Evolutionary conservation across 2,888 invertebrate genomes (phyloP).

Genomic region (Lasioglossum lativentre): DNA sequence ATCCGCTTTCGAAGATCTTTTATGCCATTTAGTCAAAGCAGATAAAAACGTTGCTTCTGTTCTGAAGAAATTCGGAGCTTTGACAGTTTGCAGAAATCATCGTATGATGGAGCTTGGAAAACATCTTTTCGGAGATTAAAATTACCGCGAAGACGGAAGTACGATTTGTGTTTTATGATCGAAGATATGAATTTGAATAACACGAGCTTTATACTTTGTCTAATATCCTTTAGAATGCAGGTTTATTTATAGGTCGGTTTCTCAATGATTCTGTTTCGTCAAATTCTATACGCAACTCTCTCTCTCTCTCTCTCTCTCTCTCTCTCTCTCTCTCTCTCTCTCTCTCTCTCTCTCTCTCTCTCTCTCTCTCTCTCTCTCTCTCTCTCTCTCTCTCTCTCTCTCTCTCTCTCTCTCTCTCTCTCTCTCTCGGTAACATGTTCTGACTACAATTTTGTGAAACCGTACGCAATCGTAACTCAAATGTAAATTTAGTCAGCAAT

Average conservation of each 20-base stretch:
- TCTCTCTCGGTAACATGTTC: slow-evolving; percentile 2
- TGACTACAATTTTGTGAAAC: slow-evolving; percentile 45
- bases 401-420: background rate
- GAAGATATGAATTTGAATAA: slow-evolving; percentile 17
- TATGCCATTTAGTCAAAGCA: slow-evolving; percentile 93
- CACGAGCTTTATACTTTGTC: background rate
- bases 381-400: too few species aligned
- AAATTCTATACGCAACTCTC: slow-evolving; percentile 10
- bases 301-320: background rate
- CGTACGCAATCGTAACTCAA: slow-evolving; percentile 33
- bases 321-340: background rate
- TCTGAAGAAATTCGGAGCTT: slow-evolving; percentile 92
- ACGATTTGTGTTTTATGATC: slow-evolving; percentile 19
- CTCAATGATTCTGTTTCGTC: background rate
- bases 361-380: too few species aligned
- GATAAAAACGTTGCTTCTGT: slow-evolving; percentile 91
- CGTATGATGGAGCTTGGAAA: slow-evolving; percentile 95
- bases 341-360: too few species aligned
- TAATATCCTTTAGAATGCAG: slow-evolving; percentile 20
- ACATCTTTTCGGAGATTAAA: slow-evolving; percentile 93
- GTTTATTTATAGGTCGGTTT: slow-evolving; percentile 11
- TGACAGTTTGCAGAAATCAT: slow-evolving; percentile 94
- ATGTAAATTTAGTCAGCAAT: slow-evolving; percentile 64
- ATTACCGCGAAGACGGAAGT: slow-evolving; percentile 11
- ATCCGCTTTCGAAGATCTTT: slow-evolving; percentile 95